Evolutionary conservation across 2,797 vertebrate genomes (phyloP), one percentile per base, ranked within the genome.

Genomic region (Percopsis omiscomaycus): DNA sequence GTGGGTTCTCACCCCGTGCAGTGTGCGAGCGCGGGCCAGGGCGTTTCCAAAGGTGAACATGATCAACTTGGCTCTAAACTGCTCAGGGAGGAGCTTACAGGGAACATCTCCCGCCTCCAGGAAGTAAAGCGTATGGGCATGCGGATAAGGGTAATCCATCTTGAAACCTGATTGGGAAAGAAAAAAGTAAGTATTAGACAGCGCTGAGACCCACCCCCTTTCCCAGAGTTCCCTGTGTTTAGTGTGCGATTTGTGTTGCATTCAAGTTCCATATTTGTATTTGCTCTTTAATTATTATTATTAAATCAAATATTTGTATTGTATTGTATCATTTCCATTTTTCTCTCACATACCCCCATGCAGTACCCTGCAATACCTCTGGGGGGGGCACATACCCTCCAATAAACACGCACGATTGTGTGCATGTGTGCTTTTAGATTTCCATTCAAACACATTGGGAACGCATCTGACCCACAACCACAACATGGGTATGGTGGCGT

Each of bases 21-120:
- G 83, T 0, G 14, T 79, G 71, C 82, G 91, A 12, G 97, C 97
- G 49, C 92, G 94, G 27, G 92, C 93, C 84, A 98, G 84, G 0
- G 96, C 96, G 0, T 92, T 96, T 74, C 94, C 95, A 55, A 97
- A 98, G 50, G 93, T 78, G 61, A 97, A 97, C 93, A 99, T 94
- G 69, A 97, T 69, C 94, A 98, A 95, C 90, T 95, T 97, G 73
- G 96, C 94, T 67, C 92, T 90, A 55, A 98, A 90, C 75, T 96
- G 94, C 0, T 96, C 93, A 0, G 94, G 93, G 0, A 4, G 75
- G 62, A 96, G 92, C 73, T 84, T 93, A 6, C 49, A 2, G 15
- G 10, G 6, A 10, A 54, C 0, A 22, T 80, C 89, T 15, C 80
- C 88, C 0, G 75, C 78, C 56, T 95, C 94, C 86, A 91, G 63